Base-by-base conservation (phyloP, 2,113 vertebrate species). In the Calyptommatus sinebrachiatus region DNA sequence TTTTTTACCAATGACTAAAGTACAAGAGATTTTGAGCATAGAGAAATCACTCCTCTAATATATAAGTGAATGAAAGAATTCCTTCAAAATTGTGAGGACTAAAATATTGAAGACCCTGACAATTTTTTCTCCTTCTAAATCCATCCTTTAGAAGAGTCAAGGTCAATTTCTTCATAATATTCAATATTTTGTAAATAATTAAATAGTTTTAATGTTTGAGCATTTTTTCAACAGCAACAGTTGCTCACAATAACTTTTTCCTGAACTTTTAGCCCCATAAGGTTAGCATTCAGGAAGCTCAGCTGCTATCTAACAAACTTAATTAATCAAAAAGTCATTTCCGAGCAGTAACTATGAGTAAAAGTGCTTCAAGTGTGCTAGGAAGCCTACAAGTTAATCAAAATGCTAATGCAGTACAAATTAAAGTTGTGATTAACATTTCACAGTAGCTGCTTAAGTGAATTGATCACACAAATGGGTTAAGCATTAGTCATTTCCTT, bases 371-470 rank as follows among this genome's bases (percentile, higher is more conserved):
- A 96, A 98, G 97, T 97, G 93, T 86, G 92, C 94, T 94, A 97
- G 97, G 95, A 97, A 96, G 96, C 94, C 94, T 93, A 93, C 96
- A 96, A 98, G 97, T 98, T 99, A 97, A 99, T 99, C 97, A 99
- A 99, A 99, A 98, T 99, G 97, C 97, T 97, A 98, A 97, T 98
- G 96, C 94, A 93, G 94, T 96, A 96, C 96, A 98, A 98, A 98
- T 98, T 98, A 98, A 97, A 98, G 96, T 98, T 97, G 97, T 98
- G 97, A 98, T 98, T 98, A 98, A 97, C 97, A 98, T 97, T 98
- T 97, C 96, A 97, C 96, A 97, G 97, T 97, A 97, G 97, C 96
- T 95, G 96, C 95, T 97, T 97, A 94, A 97, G 95, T 97, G 96
- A 96, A 97, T 96, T 97, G 95, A 97, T 97, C 96, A 96, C 93